A percentile compares a stretch with the other conserved stretches of the same genome.
phyloP scores from a whole-genome alignment of 1,140 invertebrate species.

The Saccostrea cuccullata region DNA sequence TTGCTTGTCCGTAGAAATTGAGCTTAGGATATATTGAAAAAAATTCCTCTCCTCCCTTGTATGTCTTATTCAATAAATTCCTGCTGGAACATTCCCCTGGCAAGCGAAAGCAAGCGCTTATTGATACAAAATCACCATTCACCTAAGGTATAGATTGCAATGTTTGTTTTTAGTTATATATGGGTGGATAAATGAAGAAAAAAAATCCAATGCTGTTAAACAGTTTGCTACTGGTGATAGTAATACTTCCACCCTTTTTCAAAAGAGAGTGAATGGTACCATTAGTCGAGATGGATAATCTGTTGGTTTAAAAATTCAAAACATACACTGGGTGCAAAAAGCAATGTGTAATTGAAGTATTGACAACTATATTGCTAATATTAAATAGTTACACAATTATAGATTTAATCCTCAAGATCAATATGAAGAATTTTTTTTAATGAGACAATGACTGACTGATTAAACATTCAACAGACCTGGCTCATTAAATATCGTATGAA shows the following conservation, averaged over 20 bases:
- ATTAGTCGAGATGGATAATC: conserved; percentile 1
- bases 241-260: background rate
- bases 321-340: background rate
- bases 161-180: conserved; percentile 34
- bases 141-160: conserved; percentile 8
- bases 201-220: conserved; percentile 25
- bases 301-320: background rate
- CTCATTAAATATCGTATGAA: conserved; percentile 5
- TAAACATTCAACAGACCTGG: background rate
- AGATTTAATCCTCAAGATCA: conserved; percentile 10
- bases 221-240: background rate
- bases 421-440: background rate
- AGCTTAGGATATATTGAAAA: conserved; percentile 30
- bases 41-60: background rate
- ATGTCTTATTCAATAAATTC: conserved; percentile 21
- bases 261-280: background rate
- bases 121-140: conserved; percentile 19
- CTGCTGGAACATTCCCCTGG: conserved; percentile 6
- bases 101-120: background rate
- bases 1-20: background rate
- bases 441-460: conserved; percentile 14
- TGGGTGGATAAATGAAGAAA: background rate
- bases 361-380: background rate
- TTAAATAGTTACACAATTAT: conserved; percentile 9
- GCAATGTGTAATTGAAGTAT: background rate